A percentile compares a stretch with the other conserved stretches of the same genome.
Conservation (phyloP, 2,797 vertebrate species). For the Synanceia verrucosa region DNA sequence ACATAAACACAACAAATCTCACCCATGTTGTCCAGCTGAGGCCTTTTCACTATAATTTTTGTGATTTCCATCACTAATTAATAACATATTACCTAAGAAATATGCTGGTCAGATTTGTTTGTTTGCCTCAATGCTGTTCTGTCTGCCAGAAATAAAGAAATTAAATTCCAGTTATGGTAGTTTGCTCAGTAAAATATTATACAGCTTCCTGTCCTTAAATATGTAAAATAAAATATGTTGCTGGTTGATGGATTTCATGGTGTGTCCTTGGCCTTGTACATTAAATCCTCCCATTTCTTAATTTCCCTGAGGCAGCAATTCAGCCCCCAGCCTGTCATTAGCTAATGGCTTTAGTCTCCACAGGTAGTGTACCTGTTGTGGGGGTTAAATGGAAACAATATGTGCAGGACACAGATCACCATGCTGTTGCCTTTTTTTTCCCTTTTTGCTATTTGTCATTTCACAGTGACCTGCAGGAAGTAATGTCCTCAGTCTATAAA, state of each 20-base stretch:
- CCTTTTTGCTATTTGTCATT: conserved; percentile 2
- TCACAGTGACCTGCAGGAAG: conserved; percentile 30
- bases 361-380: conserved; percentile 76
- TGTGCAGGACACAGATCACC: conserved; percentile 21
- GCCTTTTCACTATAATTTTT: neutral
- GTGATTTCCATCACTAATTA: neutral
- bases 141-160: neutral
- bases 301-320: conserved; percentile 67
- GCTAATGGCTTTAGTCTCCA: conserved; percentile 80
- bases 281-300: conserved; percentile 47
- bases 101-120: neutral
- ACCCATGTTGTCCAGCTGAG: neutral
- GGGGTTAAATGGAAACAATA: conserved; percentile 55
- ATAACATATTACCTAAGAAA: neutral
- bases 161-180: neutral
- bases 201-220: conserved; percentile 37
- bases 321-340: conserved; percentile 59
- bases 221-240: conserved; percentile 16
- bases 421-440: neutral
- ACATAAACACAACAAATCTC: neutral
- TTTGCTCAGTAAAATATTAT: conserved; percentile 10
- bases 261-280: conserved; percentile 61
- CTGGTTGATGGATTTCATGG: conserved; percentile 50
- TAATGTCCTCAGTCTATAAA: conserved; percentile 29
- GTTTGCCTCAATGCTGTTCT: neutral